Evolutionary conservation across 2,113 vertebrate species (phyloP).

Genomic region (Dinomys branickii): DNA sequence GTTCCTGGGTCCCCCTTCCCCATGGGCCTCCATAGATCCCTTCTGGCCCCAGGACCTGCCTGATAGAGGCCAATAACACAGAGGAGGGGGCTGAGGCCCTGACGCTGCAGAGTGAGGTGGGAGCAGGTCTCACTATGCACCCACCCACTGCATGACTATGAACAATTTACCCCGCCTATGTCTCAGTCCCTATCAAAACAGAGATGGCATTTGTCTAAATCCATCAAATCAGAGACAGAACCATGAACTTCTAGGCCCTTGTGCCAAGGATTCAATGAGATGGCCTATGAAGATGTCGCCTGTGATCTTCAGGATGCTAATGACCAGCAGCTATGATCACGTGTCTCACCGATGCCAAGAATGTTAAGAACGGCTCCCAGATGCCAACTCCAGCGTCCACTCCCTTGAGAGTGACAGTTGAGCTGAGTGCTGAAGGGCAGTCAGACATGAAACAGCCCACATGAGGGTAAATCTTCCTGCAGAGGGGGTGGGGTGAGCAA

Average conservation of each 20-base stretch:
- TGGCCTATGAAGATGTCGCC: not conserved
- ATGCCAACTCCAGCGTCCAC: not conserved
- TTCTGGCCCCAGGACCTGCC: not conserved
- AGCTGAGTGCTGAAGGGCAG: not conserved
- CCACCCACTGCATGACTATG: not conserved
- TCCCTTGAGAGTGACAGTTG: not conserved
- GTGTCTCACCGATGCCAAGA: not conserved
- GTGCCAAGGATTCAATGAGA: not conserved
- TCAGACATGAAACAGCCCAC: not conserved
- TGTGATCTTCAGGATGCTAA: not conserved
- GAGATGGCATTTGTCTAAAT: not conserved
- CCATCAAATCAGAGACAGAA: not conserved
- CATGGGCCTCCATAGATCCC: not conserved
- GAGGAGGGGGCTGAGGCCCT: not conserved
- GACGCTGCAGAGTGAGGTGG: not conserved
- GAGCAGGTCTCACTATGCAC: not conserved
- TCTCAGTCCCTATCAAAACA: not conserved
- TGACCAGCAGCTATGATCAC: not conserved
- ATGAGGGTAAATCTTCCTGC: not conserved
- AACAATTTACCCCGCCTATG: not conserved
- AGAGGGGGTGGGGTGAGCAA: not conserved
- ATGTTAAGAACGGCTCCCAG: conserved; percentile 45
- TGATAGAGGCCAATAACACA: not conserved
- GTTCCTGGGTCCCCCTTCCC: not conserved
- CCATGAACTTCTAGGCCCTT: not conserved